Evolutionary conservation across 2,113 vertebrate species (phyloP), one percentile per base, ranked within the genome.

Genomic region (Vombatus ursinus): DNA sequence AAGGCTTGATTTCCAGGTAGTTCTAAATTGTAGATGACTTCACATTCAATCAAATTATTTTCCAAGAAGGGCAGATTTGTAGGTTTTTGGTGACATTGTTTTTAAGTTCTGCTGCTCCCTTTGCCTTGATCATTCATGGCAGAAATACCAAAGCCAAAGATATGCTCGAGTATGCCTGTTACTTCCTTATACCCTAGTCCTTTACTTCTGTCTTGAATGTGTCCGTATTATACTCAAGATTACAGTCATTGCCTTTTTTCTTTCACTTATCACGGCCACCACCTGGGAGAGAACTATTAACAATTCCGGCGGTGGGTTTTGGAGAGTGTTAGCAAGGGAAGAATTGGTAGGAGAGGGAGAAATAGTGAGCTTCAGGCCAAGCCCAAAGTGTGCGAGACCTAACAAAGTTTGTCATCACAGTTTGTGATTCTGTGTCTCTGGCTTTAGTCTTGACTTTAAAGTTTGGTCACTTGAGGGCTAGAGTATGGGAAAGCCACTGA

Each of bases 11-110:
- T 94, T 26, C 23, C 49, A 94, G 44, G 11, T 95, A 52, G 84
- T 37, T 11, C 53, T 94, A 53, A 91, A 24, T 93, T 95, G 91
- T 44, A 90, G 94, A 96, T 94, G 54, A 50, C 93, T 96, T 95
- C 53, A 49, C 54, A 12, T 94, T 90, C 94, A 49, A 47, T 91
- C 89, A 90, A 23, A 94, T 84, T 84, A 44, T 84, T 84, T 84
- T 90, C 49, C 89, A 54, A 93, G 52, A 95, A 92, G 77, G 37
- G 90, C 94, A 91, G 4, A 93, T 91, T 94, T 95, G 19, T 26
- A 91, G 92, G 52, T 57, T 95, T 97, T 93, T 44, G 84, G 44
- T 44, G 25, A 92, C 48, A 90, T 93, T 91, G 51, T 84, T 94
- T 53, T 53, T 92, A 92, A 95, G 50, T 0, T 31, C 28, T 94